These are phyloP conservation scores for Meandrina meandrites DNA, from an alignment of 92 coral and sea anemone genomes.

Conservation along the genomic window DNA sequence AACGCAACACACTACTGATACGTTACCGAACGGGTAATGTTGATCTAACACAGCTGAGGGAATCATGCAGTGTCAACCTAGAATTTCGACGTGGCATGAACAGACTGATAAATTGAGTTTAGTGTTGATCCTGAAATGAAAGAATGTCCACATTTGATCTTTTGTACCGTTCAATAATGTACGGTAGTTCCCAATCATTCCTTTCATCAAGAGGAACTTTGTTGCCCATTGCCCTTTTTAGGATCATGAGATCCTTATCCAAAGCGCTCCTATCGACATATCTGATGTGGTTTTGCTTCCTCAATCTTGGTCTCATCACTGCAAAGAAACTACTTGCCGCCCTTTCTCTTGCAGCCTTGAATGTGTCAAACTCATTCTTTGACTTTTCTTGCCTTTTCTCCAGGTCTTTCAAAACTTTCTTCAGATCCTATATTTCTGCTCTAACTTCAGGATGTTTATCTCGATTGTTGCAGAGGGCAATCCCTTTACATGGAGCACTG, in stretches of 20 bases:
- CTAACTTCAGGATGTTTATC: conserved; percentile 47
- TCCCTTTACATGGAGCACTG: conserved; percentile 35
- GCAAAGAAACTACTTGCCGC: conserved; percentile 37
- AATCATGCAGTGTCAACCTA: too few species aligned
- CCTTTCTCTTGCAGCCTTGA: conserved; percentile 16
- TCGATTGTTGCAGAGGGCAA: conserved; percentile 4
- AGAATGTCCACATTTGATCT: conserved; percentile 25
- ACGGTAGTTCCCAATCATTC: conserved; percentile 42
- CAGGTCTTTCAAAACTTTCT: too few species aligned
- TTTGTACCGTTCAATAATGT: conserved; percentile 26
- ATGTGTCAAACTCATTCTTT: too few species aligned
- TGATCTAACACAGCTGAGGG: too few species aligned
- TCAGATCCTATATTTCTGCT: conserved; percentile 13
- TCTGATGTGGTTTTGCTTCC: conserved; percentile 38
- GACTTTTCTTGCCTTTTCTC: too few species aligned
- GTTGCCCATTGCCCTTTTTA: conserved; percentile 37
- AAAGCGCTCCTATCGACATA: conserved; percentile 22
- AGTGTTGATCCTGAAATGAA: background rate
- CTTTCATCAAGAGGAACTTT: conserved; percentile 33
- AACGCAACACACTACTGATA: background rate
- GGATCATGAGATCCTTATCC: conserved; percentile 49
- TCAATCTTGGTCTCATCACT: conserved; percentile 44
- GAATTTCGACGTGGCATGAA: too few species aligned
- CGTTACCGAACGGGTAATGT: background rate
- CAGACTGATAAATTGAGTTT: background rate